Conservation (phyloP, 2,888 invertebrate species). For the Phlogophora meticulosa region DNA sequence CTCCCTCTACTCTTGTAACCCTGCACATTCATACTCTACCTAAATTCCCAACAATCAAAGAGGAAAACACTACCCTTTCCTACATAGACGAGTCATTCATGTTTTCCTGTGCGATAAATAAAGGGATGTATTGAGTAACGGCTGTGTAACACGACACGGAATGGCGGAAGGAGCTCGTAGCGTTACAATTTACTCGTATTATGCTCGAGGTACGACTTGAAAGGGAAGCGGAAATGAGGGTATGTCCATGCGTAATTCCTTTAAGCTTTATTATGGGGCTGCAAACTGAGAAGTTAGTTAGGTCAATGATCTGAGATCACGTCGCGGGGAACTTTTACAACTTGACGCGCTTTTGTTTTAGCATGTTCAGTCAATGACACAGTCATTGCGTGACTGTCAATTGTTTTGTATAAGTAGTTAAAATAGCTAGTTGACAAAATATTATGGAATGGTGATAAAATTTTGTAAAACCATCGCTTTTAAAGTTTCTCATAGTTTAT, state of each 20-base stretch:
- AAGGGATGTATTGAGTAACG: constrained; percentile 53
- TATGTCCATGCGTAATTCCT: constrained; percentile 44
- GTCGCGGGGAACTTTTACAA: not conserved
- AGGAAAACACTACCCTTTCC: not conserved
- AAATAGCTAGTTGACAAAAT: too few species aligned
- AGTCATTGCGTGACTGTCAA: not conserved
- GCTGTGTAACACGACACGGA: constrained; percentile 44
- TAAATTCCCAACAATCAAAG: not conserved
- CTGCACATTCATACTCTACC: too few species aligned
- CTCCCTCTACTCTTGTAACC: too few species aligned
- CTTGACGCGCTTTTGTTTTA: not conserved
- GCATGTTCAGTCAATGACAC: too few species aligned
- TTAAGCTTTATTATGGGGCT: constrained; percentile 42
- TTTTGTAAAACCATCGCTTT: too few species aligned
- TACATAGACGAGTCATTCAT: constrained; percentile 13
- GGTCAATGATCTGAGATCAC: constrained; percentile 18
- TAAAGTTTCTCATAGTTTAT: too few species aligned
- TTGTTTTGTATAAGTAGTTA: too few species aligned
- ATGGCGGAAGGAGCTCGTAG: constrained; percentile 34
- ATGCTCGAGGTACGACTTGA: constrained; percentile 29
- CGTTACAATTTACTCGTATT: constrained; percentile 54
- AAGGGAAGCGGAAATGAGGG: constrained; percentile 40
- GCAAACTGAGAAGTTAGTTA: not conserved
- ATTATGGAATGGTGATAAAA: too few species aligned
- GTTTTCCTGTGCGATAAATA: constrained; percentile 54